A percentile compares a stretch with the other conserved stretches of the same genome.
phyloP scores from a whole-genome alignment of 2,888 invertebrate species.

The Folsomia manolachei region DNA sequence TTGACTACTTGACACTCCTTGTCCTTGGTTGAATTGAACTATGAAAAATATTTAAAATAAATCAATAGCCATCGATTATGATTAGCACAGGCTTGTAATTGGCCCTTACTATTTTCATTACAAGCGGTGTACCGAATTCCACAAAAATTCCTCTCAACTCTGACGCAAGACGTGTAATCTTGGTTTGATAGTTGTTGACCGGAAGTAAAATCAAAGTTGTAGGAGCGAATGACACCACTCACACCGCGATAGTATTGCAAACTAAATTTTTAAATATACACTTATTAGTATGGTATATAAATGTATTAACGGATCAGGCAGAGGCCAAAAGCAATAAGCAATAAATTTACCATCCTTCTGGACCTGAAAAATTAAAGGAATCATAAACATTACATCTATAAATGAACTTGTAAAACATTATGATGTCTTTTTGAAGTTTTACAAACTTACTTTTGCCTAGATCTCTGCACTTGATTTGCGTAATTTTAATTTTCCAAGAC shows the following conservation, averaged over 20 bases:
- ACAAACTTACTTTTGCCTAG: slow-evolving; percentile 63
- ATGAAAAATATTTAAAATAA: no score
- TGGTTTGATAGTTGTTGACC: slow-evolving; percentile 82
- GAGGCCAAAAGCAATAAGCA: no score
- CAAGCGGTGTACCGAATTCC: slow-evolving; percentile 79
- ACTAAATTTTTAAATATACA: slow-evolving; percentile 21
- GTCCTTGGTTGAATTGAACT: slow-evolving; percentile 58
- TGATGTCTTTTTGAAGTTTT: neutral
- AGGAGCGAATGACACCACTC: slow-evolving; percentile 75
- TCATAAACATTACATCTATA: neutral
- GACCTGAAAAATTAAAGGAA: slow-evolving; percentile 11
- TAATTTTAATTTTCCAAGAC: slow-evolving; percentile 75
- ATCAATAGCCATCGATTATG: no score
- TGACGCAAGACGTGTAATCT: slow-evolving; percentile 80
- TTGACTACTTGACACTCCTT: slow-evolving; percentile 18
- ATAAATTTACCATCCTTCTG: slow-evolving; percentile 14
- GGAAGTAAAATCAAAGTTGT: slow-evolving; percentile 73
- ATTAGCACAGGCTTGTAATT: no score
- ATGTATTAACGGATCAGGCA: neutral
- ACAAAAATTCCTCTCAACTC: slow-evolving; percentile 82
- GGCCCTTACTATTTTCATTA: slow-evolving; percentile 57
- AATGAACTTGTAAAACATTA: no score
- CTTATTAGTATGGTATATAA: no score
- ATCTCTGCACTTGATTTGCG: slow-evolving; percentile 75
- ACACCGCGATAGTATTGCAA: slow-evolving; percentile 77